Evolutionary conservation across 2,888 invertebrate species (phyloP), one percentile per base, ranked within the genome.

Genomic region (Tanytarsus gracilentus): DNA sequence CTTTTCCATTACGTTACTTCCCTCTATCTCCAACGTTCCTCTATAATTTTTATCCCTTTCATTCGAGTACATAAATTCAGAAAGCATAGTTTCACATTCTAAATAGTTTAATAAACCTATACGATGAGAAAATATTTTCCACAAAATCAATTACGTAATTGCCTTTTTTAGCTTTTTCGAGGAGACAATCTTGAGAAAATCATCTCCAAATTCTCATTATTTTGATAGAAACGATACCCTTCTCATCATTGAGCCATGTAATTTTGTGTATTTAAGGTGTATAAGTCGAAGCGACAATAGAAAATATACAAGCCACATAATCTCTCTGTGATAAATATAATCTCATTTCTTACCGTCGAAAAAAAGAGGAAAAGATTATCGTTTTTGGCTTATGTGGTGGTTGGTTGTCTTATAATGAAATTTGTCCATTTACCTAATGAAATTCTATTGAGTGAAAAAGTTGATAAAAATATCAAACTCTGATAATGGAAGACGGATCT

Each of bases 321-420:
- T 56, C 56, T 56, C 44, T 56, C 44, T 56, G 56, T 56, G 56
- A 56, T 56, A 56, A 56, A 56, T 44, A 56, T 56, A 56, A 56
- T 56, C 56, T 56, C 29, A 56, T 56, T 56, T 27, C 18, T 18
- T 44, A 36, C 18, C 21, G 33, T 25, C 4, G 51, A 29, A 40
- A 27, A 56, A 26, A 56, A 33, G 29, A 39, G 55, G 30, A 56
- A 56, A 56, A 36, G 56, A 56, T 56, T 56, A 56, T 56, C 56
- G 21, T 56, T 36, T 18, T 50, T 23, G 11, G 6, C 23, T 1
- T 55, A 30, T 11, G 33, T 36, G 36, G 21, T 21, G 6, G 9
- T 39, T 7, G 9, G 25, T 52, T 40, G 7, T n/a, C 36, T 11
- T 26, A 14, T 26, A 14, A 2, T 51, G 26, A 14, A 23, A 21